Evolutionary conservation across 2,113 vertebrate genomes (phyloP), one percentile per base, ranked within the genome.

Genomic region (Thymallus thymallus): DNA sequence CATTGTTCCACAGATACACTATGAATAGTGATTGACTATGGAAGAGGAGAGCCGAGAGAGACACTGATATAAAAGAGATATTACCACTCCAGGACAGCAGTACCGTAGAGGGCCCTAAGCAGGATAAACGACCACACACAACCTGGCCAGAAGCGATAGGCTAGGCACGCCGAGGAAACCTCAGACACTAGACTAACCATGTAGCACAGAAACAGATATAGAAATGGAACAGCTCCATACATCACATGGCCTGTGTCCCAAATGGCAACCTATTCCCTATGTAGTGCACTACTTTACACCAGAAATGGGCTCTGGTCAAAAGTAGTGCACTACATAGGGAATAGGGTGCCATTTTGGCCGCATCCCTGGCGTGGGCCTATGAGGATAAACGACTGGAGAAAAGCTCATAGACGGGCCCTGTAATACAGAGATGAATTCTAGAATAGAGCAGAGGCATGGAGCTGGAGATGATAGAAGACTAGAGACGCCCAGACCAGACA

Each of bases 371-470:
- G 58, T 24, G 58, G 64, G 73, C 73, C 84, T 73, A 66, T 58
- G 32, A 87, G 82, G 80, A 89, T 81, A 85, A 88, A 88, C 71
- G 30, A 87, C 72, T 71, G 68, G 68, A 23, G 5, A 71, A 79
- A 62, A 26, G 64, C 6, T 82, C 76, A 82, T 76, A 76, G 85
- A 87, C 88, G 85, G 76, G 69, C 79, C 77, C 70, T 77, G 83
- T 80, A 87, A 87, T 84, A 80, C 76, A 72, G 78, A 78, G 81
- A 90, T 88, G 88, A 84, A 90, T 88, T 86, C 82, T 24, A 61
- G 18, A 61, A n/a, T 61, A 10, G 30, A 4, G 13, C 24, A 10
- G 30, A 4, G 13, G 63, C 13, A 35, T 12, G 26, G 20, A 0
- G 29, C 30, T 18, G 20, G 14, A 66, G 26, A 16, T 32, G 63